Percentiles rank a stretch among this genome's conserved stretches.
Conservation (phyloP, 2,113 vertebrate species). For the Etheostoma spectabile region DNA sequence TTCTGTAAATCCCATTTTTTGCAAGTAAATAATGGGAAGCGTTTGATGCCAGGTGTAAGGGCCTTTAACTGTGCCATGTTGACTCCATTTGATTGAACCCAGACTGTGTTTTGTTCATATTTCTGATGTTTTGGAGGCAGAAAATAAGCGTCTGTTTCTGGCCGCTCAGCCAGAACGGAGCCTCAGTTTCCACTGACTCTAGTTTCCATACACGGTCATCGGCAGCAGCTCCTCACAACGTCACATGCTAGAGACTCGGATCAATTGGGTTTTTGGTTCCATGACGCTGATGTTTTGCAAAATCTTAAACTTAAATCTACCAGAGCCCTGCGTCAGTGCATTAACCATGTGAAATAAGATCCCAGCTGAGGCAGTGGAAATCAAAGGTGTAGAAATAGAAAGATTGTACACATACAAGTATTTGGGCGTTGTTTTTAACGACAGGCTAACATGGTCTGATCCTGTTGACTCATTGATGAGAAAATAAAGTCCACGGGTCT, state of each 20-base stretch:
- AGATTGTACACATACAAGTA: too few species aligned
- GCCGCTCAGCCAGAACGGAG: background rate
- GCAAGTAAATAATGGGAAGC: too few species aligned
- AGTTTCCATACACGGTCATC: slow-evolving; percentile 1
- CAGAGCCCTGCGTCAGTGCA: background rate
- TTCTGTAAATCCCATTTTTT: background rate
- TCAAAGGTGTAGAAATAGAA: too few species aligned
- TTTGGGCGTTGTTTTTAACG: too few species aligned
- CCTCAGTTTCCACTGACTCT: background rate
- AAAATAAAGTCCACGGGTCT: too few species aligned
- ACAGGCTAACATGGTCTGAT: too few species aligned
- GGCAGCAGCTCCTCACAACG: background rate
- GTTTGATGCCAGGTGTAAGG: background rate
- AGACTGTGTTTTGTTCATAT: background rate
- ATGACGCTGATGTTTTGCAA: background rate
- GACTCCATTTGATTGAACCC: background rate
- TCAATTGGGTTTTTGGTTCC: background rate
- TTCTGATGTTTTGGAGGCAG: background rate
- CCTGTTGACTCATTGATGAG: too few species aligned
- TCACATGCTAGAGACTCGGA: background rate
- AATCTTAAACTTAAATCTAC: background rate
- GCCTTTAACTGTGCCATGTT: background rate
- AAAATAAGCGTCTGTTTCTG: slow-evolving; percentile 6
- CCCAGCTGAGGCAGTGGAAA: too few species aligned
- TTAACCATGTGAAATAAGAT: too few species aligned